phyloP scores from a whole-genome alignment of 30 jellyfish, hydroid and myxozoan species.

The Clytia hemisphaerica region DNA sequence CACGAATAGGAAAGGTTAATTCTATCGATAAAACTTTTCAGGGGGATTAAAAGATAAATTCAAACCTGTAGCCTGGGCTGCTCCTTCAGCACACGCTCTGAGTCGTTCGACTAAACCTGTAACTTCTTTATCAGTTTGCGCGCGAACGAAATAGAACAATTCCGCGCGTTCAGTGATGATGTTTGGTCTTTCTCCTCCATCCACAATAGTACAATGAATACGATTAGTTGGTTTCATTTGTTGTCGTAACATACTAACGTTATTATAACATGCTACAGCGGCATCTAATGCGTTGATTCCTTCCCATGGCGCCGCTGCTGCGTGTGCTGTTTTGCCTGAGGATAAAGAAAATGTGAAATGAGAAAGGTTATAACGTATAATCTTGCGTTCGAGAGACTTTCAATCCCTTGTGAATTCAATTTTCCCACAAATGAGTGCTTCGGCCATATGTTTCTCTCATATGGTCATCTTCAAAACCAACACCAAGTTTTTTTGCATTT shows the following conservation, averaged over 20 bases:
- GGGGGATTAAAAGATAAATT: background rate
- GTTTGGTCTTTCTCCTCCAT: conserved; percentile 82
- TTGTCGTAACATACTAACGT: conserved; percentile 79
- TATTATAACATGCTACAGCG: conserved; percentile 62
- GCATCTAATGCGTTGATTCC: conserved; percentile 94
- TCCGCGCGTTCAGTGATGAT: conserved; percentile 59
- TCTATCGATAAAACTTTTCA: too few species aligned
- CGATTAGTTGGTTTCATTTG: conserved; percentile 62
- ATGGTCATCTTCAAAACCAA: background rate
- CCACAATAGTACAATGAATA: conserved; percentile 66
- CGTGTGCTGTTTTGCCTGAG: conserved; percentile 82
- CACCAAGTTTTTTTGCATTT: conserved; percentile 1
- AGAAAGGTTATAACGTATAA: background rate
- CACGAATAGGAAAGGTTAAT: too few species aligned
- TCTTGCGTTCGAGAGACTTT: too few species aligned
- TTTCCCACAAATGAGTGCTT: too few species aligned
- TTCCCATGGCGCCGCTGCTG: conserved; percentile 84
- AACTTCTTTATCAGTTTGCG: conserved; percentile 37
- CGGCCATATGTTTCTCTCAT: background rate
- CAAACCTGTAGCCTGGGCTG: conserved; percentile 69
- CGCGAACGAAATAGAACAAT: conserved; percentile 47
- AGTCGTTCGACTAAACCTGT: conserved; percentile 39
- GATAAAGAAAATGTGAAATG: background rate
- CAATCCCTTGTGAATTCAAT: too few species aligned
- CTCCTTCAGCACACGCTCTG: conserved; percentile 62